Evolutionary conservation across 2,113 vertebrate genomes (phyloP).

Genomic region (Phoxinus phoxinus): DNA sequence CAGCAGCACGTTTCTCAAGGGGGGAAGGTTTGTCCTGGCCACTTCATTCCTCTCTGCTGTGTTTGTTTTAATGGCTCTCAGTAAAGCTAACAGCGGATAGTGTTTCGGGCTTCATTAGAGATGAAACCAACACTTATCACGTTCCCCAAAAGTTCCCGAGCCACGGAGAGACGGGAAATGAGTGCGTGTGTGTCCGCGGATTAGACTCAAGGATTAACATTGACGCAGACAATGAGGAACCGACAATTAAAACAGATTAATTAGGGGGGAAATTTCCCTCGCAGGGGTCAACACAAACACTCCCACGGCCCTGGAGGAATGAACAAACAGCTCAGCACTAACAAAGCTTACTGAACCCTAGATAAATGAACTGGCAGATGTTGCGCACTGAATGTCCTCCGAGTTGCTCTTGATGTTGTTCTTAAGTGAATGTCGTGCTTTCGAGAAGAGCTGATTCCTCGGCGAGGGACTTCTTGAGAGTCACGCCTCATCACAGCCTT

Average conservation of each 20-base stretch:
- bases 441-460: background rate
- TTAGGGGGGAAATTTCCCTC: conserved; percentile 34
- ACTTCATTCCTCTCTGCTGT: conserved; percentile 39
- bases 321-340: conserved; percentile 20
- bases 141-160: conserved; percentile 21
- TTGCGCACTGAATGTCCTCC: conserved; percentile 3
- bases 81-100: conserved; percentile 39
- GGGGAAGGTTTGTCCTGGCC: conserved; percentile 33
- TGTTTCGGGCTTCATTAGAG: conserved; percentile 26
- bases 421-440: conserved; percentile 12
- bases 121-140: conserved; percentile 37
- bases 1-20: conserved; percentile 31
- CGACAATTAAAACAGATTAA: conserved; percentile 52
- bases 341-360: conserved; percentile 12
- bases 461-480: background rate
- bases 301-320: conserved; percentile 14
- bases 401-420: conserved; percentile 29
- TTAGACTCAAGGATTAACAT: conserved; percentile 55
- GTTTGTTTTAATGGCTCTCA: conserved; percentile 45
- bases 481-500: background rate
- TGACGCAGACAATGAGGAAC: conserved; percentile 41
- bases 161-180: background rate
- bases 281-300: conserved; percentile 41
- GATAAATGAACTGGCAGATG: conserved; percentile 42
- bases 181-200: conserved; percentile 39